Percentiles rank a stretch among this genome's conserved stretches.
phyloP scores from a whole-genome alignment of 2,888 invertebrate genomes.

The Anagyrus pseudococci region DNA sequence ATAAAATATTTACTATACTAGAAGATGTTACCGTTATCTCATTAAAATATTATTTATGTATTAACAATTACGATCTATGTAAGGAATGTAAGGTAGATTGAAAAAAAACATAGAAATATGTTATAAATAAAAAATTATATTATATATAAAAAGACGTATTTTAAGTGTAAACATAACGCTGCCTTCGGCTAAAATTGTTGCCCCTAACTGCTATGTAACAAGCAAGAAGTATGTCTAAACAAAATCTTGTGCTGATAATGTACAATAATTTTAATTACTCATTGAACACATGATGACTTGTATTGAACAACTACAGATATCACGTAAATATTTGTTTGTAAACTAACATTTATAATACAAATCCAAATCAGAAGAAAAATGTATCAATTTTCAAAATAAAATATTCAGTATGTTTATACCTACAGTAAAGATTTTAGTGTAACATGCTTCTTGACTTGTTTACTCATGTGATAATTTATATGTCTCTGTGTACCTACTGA shows the following conservation, averaged over 20 bases:
- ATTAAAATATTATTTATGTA: slow-evolving; percentile 59
- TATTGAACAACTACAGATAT: neutral
- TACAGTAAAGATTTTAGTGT: slow-evolving; percentile 11
- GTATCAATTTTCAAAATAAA: neutral
- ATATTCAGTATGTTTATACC: neutral
- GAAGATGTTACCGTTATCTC: slow-evolving; percentile 57
- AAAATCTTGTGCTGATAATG: slow-evolving; percentile 27
- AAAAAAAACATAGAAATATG: slow-evolving; percentile 27
- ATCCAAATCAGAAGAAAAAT: neutral
- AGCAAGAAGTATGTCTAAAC: slow-evolving; percentile 45
- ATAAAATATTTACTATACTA: slow-evolving; percentile 39
- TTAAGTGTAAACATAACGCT: slow-evolving; percentile 52
- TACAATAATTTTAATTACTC: neutral
- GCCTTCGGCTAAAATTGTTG: slow-evolving; percentile 59
- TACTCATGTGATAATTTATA: slow-evolving; percentile 60
- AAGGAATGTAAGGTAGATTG: slow-evolving; percentile 39
- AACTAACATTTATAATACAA: neutral
- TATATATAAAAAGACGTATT: slow-evolving; percentile 41
- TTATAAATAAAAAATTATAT: slow-evolving; percentile 43
- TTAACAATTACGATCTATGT: slow-evolving; percentile 33
- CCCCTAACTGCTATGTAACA: slow-evolving; percentile 55
- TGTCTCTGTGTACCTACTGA: slow-evolving; percentile 57
- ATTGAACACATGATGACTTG: neutral
- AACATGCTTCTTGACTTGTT: slow-evolving; percentile 49
- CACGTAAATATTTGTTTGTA: neutral